These are phyloP conservation scores for Sminthurides bifidus DNA, from an alignment of 1,140 invertebrate genomes.

Conservation along the genomic window DNA sequence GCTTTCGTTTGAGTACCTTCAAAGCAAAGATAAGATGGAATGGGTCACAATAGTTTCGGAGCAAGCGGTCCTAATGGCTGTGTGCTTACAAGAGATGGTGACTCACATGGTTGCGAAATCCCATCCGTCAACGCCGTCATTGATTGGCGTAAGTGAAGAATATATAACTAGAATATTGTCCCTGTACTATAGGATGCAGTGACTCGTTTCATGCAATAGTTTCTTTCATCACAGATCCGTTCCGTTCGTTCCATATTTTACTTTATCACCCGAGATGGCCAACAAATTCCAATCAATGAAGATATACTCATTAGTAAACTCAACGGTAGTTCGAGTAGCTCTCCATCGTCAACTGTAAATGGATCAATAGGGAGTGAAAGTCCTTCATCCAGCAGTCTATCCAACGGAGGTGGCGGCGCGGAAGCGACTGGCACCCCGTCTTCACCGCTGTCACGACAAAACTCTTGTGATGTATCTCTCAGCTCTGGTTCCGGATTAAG, in stretches of 20 bases:
- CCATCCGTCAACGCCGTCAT: conserved; percentile 35
- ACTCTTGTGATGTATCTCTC: conserved; percentile 21
- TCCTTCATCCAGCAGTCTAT: conserved; percentile 20
- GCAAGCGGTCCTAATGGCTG: conserved; percentile 87
- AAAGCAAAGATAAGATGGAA: conserved; percentile 77
- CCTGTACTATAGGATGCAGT: neutral
- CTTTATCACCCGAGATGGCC: conserved; percentile 23
- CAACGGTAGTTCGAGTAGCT: conserved; percentile 1
- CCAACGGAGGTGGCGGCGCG: conserved; percentile 12
- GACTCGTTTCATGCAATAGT: neutral
- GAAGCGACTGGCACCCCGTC: conserved; percentile 14
- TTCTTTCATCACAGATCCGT: conserved; percentile 11
- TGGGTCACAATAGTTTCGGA: conserved; percentile 84
- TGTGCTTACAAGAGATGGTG: conserved; percentile 87
- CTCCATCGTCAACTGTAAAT: conserved; percentile 7
- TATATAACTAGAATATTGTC: neutral
- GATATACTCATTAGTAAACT: conserved; percentile 12
- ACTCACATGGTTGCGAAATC: conserved; percentile 81
- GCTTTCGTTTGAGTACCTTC: conserved; percentile 89
- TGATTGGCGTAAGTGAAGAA: conserved; percentile 36
- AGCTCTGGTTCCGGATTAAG: conserved; percentile 15
- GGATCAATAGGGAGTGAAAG: conserved; percentile 24
- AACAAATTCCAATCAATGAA: conserved; percentile 26
- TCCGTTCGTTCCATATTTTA: conserved; percentile 20
- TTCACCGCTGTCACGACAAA: conserved; percentile 21